phyloP scores from a whole-genome alignment of 2,888 invertebrate genomes.

The Ariolimax columbianus region DNA sequence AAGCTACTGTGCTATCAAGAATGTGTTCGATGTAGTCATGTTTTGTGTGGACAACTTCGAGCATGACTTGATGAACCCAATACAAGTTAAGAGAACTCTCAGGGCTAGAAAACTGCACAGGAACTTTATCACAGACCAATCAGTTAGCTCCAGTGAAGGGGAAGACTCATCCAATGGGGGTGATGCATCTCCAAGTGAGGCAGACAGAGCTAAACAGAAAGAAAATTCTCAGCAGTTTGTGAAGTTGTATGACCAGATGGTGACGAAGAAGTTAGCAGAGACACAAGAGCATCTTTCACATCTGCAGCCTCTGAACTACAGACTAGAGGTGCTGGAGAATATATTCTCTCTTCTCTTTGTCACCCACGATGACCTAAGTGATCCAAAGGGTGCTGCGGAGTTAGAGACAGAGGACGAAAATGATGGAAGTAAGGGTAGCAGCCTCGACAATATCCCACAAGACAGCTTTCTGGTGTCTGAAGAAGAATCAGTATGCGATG shows the following conservation, averaged over 20 bases:
- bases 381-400: constrained; percentile 79
- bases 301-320: constrained; percentile 72
- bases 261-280: constrained; percentile 63
- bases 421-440: constrained; percentile 54
- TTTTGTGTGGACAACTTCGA: constrained; percentile 68
- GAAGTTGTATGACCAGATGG: constrained; percentile 62
- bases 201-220: constrained; percentile 11
- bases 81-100: constrained; percentile 52
- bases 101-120: constrained; percentile 44
- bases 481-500: constrained; percentile 51
- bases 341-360: constrained; percentile 86
- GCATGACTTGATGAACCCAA: constrained; percentile 64
- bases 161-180: constrained; percentile 54
- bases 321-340: constrained; percentile 85
- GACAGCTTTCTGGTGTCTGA: constrained; percentile 54
- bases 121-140: constrained; percentile 47
- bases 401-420: constrained; percentile 66
- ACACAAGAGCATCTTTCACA: constrained; percentile 63
- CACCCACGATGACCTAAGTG: constrained; percentile 83
- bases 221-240: constrained; percentile 55
- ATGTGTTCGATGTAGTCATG: constrained; percentile 72
- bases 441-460: constrained; percentile 48
- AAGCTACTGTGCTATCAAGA: constrained; percentile 73
- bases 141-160: constrained; percentile 58
- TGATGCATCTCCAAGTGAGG: constrained; percentile 30